Evolutionary conservation across 2,113 vertebrate species (phyloP).

Genomic region (Cnemophilus loriae): DNA sequence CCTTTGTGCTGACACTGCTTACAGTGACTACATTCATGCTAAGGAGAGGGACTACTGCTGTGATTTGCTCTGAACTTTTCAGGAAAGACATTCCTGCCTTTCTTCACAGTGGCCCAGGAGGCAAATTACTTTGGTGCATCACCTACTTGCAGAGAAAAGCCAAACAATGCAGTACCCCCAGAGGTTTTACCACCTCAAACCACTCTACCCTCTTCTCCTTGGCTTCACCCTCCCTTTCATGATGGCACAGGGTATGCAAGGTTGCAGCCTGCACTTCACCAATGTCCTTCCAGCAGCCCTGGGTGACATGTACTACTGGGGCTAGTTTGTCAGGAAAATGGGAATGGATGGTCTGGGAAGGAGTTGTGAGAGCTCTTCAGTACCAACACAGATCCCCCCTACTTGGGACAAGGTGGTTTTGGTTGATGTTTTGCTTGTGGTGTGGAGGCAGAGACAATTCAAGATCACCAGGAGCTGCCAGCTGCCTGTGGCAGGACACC

Average conservation of each 20-base stretch:
- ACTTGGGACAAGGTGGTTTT: background rate
- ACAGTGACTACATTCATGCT: too few relatives aligned
- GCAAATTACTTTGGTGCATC: background rate
- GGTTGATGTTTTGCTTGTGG: background rate
- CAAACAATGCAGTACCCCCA: too few relatives aligned
- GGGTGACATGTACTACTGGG: background rate
- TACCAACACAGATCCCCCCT: fast-evolving
- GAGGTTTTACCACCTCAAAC: background rate
- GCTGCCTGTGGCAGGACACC: background rate
- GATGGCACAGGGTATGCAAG: background rate
- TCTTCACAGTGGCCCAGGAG: background rate
- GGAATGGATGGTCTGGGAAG: background rate
- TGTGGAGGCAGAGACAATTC: background rate
- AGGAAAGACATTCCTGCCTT: background rate
- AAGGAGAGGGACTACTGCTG: background rate
- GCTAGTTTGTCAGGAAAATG: background rate
- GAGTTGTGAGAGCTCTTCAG: background rate
- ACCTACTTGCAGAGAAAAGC: background rate
- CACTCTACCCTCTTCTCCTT: background rate
- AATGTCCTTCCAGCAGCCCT: background rate
- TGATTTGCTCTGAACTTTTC: background rate
- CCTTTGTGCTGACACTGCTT: background rate
- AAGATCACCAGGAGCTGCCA: background rate
- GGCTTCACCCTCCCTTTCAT: background rate
- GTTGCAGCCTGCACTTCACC: background rate